phyloP scores from a whole-genome alignment of 2,113 vertebrate genomes.

The Megaceryle maxima region DNA sequence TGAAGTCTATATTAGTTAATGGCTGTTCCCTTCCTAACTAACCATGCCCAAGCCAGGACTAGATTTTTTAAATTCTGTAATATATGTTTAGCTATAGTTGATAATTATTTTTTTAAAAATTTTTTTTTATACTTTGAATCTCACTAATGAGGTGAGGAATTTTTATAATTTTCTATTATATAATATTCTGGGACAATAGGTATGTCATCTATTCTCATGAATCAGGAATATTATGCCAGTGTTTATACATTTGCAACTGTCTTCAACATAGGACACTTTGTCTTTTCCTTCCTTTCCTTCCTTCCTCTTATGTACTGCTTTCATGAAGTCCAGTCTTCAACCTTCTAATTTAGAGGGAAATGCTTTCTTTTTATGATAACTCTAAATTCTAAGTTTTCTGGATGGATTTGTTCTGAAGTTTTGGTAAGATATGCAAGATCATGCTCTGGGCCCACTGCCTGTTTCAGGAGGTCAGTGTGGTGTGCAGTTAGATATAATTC shows the following conservation, averaged over 20 bases:
- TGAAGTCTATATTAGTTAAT: neutral
- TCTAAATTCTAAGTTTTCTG: neutral
- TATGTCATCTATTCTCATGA: neutral
- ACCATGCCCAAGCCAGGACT: neutral
- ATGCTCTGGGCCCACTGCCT: neutral
- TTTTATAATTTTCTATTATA: neutral
- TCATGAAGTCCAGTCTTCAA: neutral
- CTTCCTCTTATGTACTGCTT: neutral
- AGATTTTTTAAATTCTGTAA: neutral
- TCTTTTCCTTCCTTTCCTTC: neutral
- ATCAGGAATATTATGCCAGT: neutral
- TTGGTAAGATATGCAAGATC: conserved; percentile 34
- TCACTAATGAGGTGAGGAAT: neutral
- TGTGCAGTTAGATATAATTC: neutral
- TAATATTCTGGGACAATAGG: neutral
- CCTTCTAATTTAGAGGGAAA: neutral
- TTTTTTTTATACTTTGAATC: neutral
- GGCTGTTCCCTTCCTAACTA: neutral
- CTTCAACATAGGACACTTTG: neutral
- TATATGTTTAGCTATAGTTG: neutral
- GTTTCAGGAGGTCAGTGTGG: neutral
- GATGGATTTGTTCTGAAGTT: neutral
- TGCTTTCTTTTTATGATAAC: neutral
- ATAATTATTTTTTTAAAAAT: too few relatives aligned
- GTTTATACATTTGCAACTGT: neutral